phyloP scores from a whole-genome alignment of 2,113 vertebrate genomes.

The Notothenia rossii region DNA sequence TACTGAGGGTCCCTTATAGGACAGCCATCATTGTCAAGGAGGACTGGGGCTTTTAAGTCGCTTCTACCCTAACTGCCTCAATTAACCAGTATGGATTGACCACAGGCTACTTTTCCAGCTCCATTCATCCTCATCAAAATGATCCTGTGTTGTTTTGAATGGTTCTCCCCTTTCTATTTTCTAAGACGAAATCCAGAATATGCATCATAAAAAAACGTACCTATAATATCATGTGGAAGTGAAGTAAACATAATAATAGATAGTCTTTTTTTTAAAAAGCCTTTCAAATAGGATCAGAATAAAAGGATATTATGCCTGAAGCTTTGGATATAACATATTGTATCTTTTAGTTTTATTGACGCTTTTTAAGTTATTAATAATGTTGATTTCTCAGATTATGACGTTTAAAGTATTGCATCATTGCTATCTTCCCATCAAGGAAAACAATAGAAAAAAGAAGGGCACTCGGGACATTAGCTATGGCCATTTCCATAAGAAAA shows the following conservation, averaged over 20 bases:
- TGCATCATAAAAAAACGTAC: neutral
- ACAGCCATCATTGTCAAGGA: conserved; percentile 74
- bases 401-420: neutral
- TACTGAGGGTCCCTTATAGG: conserved; percentile 70
- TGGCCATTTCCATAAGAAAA: too few relatives aligned
- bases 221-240: neutral
- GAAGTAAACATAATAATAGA: neutral
- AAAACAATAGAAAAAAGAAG: neutral
- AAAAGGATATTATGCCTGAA: neutral
- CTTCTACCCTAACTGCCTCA: conserved; percentile 65
- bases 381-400: neutral
- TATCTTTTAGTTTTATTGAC: neutral
- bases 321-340: neutral
- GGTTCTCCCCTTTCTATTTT: neutral
- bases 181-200: conserved; percentile 29
- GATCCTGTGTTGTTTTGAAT: conserved; percentile 51
- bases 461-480: too few relatives aligned
- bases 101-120: conserved; percentile 58
- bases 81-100: conserved; percentile 71
- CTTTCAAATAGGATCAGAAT: neutral
- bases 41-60: conserved; percentile 75
- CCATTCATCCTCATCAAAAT: conserved; percentile 68
- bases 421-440: neutral
- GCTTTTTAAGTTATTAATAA: neutral
- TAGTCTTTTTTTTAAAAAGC: neutral